A percentile compares a stretch with the other conserved stretches of the same genome.
Evolutionary conservation across 1,140 invertebrate species (phyloP).

Genomic region (Delia radicum): DNA sequence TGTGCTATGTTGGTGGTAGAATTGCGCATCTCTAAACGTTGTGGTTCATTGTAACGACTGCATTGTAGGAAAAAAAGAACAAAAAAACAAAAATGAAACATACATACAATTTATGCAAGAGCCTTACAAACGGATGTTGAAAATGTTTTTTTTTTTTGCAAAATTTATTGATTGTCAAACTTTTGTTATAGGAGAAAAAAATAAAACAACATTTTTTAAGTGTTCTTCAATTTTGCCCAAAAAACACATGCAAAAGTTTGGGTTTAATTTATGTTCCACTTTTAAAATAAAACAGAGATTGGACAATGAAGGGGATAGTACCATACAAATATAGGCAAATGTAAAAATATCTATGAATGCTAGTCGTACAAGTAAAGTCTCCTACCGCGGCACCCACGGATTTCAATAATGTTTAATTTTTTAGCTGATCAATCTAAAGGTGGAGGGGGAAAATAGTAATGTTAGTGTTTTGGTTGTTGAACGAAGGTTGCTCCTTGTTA

Average conservation of each 20-base stretch:
- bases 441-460: too few relatives aligned
- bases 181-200: background rate
- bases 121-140: background rate
- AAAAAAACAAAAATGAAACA: constrained; percentile 20
- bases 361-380: too few relatives aligned
- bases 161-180: constrained; percentile 1
- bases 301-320: background rate
- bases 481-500: too few relatives aligned
- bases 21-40: constrained; percentile 50
- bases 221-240: background rate
- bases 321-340: too few relatives aligned
- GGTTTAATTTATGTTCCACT: background rate
- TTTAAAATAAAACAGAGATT: background rate
- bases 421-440: too few relatives aligned
- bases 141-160: background rate
- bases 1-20: constrained; percentile 44
- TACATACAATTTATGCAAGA: background rate
- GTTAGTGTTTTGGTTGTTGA: too few relatives aligned
- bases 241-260: background rate
- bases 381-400: too few relatives aligned
- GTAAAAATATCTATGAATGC: too few relatives aligned
- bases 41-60: constrained; percentile 54
- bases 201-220: background rate
- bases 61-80: background rate
- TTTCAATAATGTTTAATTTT: too few relatives aligned